These are phyloP conservation scores for Pycnomerus fuliginosus DNA, from an alignment of 2,888 invertebrate genomes.

Conservation along the genomic window DNA sequence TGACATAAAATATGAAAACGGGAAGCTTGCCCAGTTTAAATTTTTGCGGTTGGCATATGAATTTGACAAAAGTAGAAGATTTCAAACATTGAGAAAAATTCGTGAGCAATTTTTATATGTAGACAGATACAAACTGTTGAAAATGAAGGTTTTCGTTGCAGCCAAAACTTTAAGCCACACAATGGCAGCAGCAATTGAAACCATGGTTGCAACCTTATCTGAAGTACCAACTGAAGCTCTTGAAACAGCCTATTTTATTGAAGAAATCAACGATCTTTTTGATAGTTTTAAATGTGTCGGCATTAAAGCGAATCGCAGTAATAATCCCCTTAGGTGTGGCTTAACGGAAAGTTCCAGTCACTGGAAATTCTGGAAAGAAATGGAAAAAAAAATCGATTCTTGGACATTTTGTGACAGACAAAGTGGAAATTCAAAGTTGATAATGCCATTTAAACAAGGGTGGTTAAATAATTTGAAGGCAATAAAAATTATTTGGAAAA, in stretches of 20 bases:
- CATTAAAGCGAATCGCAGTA: neutral
- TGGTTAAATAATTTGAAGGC: constrained; percentile 1
- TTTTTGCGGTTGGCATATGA: constrained; percentile 1
- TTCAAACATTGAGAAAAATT: constrained; percentile 4
- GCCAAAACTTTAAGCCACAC: neutral
- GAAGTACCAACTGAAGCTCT: constrained; percentile 1
- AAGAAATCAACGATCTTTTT: neutral
- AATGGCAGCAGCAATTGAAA: constrained; percentile 2
- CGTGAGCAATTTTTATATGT: neutral
- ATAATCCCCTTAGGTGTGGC: neutral
- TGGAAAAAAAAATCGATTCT: neutral
- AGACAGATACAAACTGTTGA: neutral
- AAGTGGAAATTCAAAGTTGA: neutral
- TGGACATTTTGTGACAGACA: neutral
- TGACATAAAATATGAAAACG: constrained; percentile 3
- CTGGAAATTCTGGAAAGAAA: neutral
- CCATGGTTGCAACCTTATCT: neutral
- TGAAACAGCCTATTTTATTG: constrained; percentile 2
- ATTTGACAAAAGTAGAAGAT: constrained; percentile 3
- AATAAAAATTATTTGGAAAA: neutral
- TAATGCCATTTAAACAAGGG: neutral
- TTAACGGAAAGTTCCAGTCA: neutral
- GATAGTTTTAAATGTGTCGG: neutral
- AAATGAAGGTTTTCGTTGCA: constrained; percentile 7
- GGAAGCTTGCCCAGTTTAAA: constrained; percentile 5